These are phyloP conservation scores for Arctia plantaginis DNA, from an alignment of 2,888 invertebrate species.

Conservation along the genomic window DNA sequence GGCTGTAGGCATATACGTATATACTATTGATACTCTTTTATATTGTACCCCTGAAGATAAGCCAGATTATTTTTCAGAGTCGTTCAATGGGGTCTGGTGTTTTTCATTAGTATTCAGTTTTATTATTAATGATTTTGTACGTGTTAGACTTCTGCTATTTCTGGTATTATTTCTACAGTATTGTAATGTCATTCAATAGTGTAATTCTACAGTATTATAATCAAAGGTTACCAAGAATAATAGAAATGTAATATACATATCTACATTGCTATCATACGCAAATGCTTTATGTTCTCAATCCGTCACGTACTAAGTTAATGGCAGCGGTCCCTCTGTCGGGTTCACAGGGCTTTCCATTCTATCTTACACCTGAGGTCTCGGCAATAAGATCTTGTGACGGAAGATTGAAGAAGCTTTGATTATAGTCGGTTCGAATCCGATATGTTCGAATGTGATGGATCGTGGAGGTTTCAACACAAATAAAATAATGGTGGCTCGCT, in stretches of 20 bases:
- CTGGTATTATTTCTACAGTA: too few relatives aligned
- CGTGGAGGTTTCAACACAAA: not conserved
- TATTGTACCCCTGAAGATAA: not conserved
- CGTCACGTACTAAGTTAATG: not conserved
- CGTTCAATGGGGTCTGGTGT: not conserved
- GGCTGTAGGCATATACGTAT: not conserved
- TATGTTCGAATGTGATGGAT: not conserved
- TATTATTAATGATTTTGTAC: not conserved
- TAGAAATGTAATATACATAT: not conserved
- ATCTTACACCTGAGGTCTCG: not conserved
- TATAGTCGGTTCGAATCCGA: not conserved
- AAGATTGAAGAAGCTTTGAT: not conserved
- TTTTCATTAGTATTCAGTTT: not conserved
- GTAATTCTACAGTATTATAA: too few relatives aligned
- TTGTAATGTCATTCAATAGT: too few relatives aligned
- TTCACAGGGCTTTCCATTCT: not conserved
- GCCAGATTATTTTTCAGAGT: not conserved
- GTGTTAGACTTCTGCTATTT: not conserved
- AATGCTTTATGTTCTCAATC: constrained; percentile 29
- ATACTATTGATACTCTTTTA: not conserved
- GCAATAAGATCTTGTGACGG: not conserved
- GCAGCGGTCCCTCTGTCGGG: not conserved
- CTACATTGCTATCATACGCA: constrained; percentile 6
- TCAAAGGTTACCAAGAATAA: not conserved
- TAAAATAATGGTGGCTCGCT: too few relatives aligned